Conservation (phyloP, 2,113 vertebrate species). For the mouse (Mus musculus) region GRCm39 chr6:81740501-81741000, state of each 20-base stretch:
- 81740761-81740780: neutral
- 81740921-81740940: neutral
- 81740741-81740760: neutral
- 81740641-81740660: neutral
- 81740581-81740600: neutral
- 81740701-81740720: neutral
- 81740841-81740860: too few species aligned
- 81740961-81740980: neutral
- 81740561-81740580: neutral
- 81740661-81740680: neutral
- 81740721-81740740: neutral
- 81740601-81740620: slow-evolving; percentile 1
- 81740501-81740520: neutral
- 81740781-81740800: neutral
- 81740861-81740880: neutral
- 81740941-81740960: neutral
- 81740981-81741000: neutral
- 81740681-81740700: too few species aligned
- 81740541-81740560: neutral
- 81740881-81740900: neutral
- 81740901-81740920: neutral
- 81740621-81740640: neutral
- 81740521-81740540: neutral
- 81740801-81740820: neutral
- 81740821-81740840: too few species aligned